Evolutionary conservation across 1,140 invertebrate genomes (phyloP), one percentile per base, ranked within the genome.

Genomic region (Aplysia californica): DNA sequence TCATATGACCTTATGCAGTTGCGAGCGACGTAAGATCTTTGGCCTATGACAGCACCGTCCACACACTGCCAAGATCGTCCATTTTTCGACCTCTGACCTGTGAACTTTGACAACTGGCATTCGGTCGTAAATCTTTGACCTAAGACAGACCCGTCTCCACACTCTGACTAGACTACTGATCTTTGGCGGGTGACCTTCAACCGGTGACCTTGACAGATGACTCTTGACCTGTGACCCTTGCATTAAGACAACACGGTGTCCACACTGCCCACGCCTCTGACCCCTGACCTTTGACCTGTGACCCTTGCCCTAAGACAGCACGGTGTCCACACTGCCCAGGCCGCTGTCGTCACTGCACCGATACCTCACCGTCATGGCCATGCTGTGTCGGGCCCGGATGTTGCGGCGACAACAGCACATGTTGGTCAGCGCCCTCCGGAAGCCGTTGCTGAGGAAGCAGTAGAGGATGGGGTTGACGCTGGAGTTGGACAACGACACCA

Each of bases 401-500:
- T 77, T 76, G 41, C 75, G 58, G 26, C 76, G 38, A 41, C 70
- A 85, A 41, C 70, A 85, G 73, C 80, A 84, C 73, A 85, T 75
- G 44, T 80, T 83, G 5, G 75, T 29, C 44, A 87, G 83, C n/a
- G 86, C 85, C 65, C 83, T 78, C n/a, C 85, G 61, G 82, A 89
- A 89, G 2, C 84, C 81, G 44, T 80, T 83, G 72, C 83, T 87
- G 61, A 89, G 82, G 72, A 87, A 85, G 64, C 86, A 88, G 70
- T 88, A 89, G 1, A 86, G 83, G 35, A 88, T 67, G 0, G 87
- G 87, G 67, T 89, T 89, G 15, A 86, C 78, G 36, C 84, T 80
- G 20, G 85, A 87, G 75, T 89, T 88, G 58, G 85, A 92, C 80
- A 95, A 93, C 69, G 94, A 93, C 1, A 93, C 86, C 44, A 77